These are phyloP conservation scores for Eulemur rubriventer DNA, from an alignment of 2,797 vertebrate genomes.

Conservation along the genomic window DNA sequence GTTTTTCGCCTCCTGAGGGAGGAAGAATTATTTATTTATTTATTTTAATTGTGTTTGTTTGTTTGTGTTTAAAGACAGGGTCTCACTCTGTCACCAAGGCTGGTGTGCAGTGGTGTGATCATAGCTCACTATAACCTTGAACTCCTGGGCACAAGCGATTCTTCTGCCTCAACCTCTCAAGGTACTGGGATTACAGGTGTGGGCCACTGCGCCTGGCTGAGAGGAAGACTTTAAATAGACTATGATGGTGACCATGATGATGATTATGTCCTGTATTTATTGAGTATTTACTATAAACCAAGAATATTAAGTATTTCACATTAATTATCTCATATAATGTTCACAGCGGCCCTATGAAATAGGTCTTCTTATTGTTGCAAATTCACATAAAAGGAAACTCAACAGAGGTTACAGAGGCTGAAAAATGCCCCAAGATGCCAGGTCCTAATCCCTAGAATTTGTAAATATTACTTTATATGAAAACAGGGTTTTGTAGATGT, in stretches of 20 bases:
- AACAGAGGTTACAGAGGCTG: background rate
- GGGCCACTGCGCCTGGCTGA: no score
- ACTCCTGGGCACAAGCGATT: background rate
- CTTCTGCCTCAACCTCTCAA: background rate
- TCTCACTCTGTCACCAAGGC: background rate
- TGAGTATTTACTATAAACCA: background rate
- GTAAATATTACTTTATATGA: background rate
- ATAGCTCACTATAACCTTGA: background rate
- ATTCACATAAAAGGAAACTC: background rate
- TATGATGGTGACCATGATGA: background rate
- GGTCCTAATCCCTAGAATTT: background rate
- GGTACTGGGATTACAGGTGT: no score
- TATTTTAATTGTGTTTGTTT: background rate
- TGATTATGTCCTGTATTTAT: background rate
- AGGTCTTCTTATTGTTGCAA: background rate
- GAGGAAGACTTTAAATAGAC: background rate
- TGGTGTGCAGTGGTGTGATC: background rate
- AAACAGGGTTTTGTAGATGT: background rate
- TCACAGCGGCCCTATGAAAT: background rate
- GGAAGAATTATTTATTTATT: background rate
- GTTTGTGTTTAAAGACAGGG: background rate
- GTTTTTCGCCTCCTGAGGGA: background rate
- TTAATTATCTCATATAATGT: background rate
- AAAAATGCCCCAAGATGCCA: background rate
- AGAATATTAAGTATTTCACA: background rate